phyloP scores from a whole-genome alignment of 2,888 invertebrate genomes.

The Achlya flavicornis region DNA sequence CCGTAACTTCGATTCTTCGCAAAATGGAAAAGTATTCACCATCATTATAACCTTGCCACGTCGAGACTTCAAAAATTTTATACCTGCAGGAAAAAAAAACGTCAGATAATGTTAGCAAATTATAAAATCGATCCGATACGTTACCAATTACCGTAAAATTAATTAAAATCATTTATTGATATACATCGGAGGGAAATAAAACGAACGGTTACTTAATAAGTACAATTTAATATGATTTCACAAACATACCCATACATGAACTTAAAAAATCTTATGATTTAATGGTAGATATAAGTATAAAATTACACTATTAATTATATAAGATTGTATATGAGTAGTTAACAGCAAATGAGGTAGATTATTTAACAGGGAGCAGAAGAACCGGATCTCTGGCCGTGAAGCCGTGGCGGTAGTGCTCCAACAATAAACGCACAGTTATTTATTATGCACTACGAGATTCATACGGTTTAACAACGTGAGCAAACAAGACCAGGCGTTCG shows the following conservation, averaged over 20 bases:
- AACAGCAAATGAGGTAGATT: conserved; percentile 76
- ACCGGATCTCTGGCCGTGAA: conserved; percentile 47
- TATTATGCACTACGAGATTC: conserved; percentile 66
- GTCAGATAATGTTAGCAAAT: conserved; percentile 51
- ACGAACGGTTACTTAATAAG: conserved; percentile 78
- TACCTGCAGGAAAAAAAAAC: conserved; percentile 68
- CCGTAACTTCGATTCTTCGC: conserved; percentile 79
- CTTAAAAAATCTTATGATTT: conserved; percentile 73
- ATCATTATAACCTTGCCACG: conserved; percentile 82
- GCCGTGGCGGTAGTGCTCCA: conserved; percentile 63
- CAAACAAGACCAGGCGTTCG: conserved; percentile 48
- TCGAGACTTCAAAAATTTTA: conserved; percentile 79
- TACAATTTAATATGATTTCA: conserved; percentile 82
- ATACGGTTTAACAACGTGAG: conserved; percentile 55
- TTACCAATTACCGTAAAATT: conserved; percentile 14
- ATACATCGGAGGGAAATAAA: conserved; percentile 54
- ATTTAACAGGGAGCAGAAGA: conserved; percentile 40
- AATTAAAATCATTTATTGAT: not conserved
- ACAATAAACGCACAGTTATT: conserved; percentile 43
- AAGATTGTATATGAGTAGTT: conserved; percentile 71
- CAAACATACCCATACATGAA: conserved; percentile 81
- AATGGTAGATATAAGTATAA: conserved; percentile 74
- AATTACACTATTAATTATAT: conserved; percentile 72
- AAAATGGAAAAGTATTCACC: conserved; percentile 82
- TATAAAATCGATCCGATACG: conserved; percentile 4